Evolutionary conservation across 1,140 invertebrate species (phyloP).

Genomic region (Teleopsis dalmanni): DNA sequence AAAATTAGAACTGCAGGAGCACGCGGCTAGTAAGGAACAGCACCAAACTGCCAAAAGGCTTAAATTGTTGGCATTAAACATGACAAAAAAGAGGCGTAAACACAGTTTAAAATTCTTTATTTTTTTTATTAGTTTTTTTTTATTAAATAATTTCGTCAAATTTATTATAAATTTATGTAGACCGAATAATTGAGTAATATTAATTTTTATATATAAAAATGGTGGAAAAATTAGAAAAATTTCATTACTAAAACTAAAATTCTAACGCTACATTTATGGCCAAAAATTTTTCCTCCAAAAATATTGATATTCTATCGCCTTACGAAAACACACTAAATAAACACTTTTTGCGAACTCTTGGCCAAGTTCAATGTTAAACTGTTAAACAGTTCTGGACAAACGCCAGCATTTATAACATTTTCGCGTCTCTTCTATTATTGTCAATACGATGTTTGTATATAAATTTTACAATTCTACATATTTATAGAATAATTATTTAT

Average conservation of each 20-base stretch:
- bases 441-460: too few species aligned
- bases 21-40: constrained; percentile 6
- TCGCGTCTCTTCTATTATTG: too few species aligned
- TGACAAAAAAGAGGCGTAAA: too few species aligned
- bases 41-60: neutral
- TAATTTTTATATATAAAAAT: neutral
- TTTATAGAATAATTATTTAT: too few species aligned
- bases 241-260: too few species aligned
- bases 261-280: too few species aligned
- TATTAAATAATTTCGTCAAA: neutral
- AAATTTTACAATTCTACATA: too few species aligned
- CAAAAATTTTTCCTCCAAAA: too few species aligned
- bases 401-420: constrained; percentile 42
- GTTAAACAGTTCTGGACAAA: constrained; percentile 39
- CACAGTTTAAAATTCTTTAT: neutral
- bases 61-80: neutral
- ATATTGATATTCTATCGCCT: too few species aligned
- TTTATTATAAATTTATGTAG: neutral
- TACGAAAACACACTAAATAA: too few species aligned
- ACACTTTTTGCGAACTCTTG: constrained; percentile 30
- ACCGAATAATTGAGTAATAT: neutral
- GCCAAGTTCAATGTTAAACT: constrained; percentile 44
- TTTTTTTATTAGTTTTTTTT: neutral
- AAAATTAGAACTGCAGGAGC: constrained; percentile 24
- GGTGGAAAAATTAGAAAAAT: neutral